Base-by-base conservation (phyloP, 2,888 invertebrate genomes). In the Patella caerulea region DNA sequence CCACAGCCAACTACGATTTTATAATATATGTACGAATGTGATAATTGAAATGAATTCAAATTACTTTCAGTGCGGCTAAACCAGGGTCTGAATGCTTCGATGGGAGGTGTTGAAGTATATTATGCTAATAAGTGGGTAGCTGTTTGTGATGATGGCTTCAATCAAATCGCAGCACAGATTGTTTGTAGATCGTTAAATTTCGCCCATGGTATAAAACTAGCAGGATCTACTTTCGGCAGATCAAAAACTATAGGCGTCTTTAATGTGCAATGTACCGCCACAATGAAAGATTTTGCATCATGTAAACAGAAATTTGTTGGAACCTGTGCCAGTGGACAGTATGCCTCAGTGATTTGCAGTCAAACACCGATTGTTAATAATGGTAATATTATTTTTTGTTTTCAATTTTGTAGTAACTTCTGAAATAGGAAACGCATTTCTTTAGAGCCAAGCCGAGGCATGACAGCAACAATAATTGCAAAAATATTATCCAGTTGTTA, bases 161-260 rank as follows among this genome's bases (percentile, higher is more conserved):
- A 85, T 74, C 82, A 83, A 11, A 76, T 80, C 1, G 84, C 83
- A 29, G 86, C 86, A 11, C 81, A 82, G 56, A 59, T 77, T 15
- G 74, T 73, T 11, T 86, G 84, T 76, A 75, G 78, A 54, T 75
- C 80, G n/a, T 73, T 87, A 56, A 86, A 85, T 11, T 88, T 80
- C 75, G 69, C 73, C 29, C 84, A 85, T n/a, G 88, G 88, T 2
- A 74, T 77, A 9, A 82, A 86, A 1, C 85, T 87, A 53, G 76
- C 79, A 55, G 86, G 84, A 2, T 85, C 84, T 5, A 69, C 14
- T 55, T 81, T 83, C 24, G 86, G 83, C 52, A 83, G 82, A 14
- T 77, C 83, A 59, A 86, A 85, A 7, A 92, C 93, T 5, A 95
- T 94, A 86, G 92, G 94, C 88, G 94, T 95, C 92, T 83, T 83